Conservation (phyloP, 2,113 vertebrate genomes). For the Pterocles gutturalis region DNA sequence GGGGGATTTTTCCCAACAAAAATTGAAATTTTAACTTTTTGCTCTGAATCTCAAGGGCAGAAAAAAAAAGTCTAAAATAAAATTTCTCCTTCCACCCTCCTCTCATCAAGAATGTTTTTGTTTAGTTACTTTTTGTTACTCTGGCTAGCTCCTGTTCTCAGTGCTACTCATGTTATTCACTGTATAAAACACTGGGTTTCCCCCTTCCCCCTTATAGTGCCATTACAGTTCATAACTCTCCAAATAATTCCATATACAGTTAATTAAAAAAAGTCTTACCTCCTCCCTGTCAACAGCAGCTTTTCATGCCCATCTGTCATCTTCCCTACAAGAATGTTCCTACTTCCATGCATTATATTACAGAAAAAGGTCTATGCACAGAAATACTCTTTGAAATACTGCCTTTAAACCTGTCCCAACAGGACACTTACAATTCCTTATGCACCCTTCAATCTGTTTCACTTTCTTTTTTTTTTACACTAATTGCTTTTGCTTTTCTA, state of each 20-base stretch:
- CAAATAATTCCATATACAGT: neutral
- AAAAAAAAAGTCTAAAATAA: neutral
- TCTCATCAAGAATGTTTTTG: neutral
- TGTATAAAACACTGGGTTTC: neutral
- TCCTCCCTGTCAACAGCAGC: neutral
- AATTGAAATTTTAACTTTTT: neutral
- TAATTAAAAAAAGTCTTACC: neutral
- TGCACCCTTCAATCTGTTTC: neutral
- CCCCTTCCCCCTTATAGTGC: neutral
- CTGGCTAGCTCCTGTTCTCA: neutral
- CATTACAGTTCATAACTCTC: neutral
- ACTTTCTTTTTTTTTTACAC: neutral
- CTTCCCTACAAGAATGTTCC: neutral
- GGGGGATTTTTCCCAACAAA: neutral
- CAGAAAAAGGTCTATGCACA: neutral
- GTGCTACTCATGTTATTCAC: neutral
- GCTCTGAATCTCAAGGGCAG: neutral
- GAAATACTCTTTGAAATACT: neutral
- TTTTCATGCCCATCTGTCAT: neutral
- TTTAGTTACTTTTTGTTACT: neutral
- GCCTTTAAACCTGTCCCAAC: neutral
- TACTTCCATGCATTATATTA: neutral
- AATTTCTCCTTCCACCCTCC: neutral
- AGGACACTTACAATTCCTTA: neutral
- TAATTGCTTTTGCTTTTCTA: slow-evolving; percentile 5